Percentiles rank a stretch among this genome's conserved stretches.
Evolutionary conservation across 2,888 invertebrate genomes (phyloP).

Genomic region (Drosophila merina): DNA sequence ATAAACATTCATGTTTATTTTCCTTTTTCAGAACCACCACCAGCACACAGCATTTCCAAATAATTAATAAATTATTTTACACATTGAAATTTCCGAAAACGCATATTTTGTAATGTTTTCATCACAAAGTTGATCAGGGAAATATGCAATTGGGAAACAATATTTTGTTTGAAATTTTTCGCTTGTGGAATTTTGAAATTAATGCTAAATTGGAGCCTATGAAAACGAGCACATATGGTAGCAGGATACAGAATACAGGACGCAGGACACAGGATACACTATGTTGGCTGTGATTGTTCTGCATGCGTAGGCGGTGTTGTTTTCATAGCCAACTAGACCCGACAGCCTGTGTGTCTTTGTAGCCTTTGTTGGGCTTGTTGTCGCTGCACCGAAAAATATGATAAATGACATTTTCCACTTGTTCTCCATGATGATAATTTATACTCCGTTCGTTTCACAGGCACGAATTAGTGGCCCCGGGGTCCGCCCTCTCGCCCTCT

Average conservation of each 20-base stretch:
- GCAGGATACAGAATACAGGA: not conserved
- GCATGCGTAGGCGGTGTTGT: conserved; percentile 34
- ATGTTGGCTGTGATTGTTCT: conserved; percentile 25
- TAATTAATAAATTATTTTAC: not conserved
- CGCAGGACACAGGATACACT: conserved; percentile 11
- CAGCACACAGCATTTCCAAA: not conserved
- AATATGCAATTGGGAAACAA: not conserved
- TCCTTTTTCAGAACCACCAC: not conserved
- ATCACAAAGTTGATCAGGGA: not conserved
- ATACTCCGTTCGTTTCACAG: conserved; percentile 69
- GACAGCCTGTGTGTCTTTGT: conserved; percentile 17
- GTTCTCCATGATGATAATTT: conserved; percentile 79
- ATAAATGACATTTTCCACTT: conserved; percentile 80
- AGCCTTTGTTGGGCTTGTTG: conserved; percentile 35
- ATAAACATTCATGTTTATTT: not conserved
- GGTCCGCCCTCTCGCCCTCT: conserved; percentile 10
- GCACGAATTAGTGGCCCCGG: conserved; percentile 68
- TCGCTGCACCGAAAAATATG: conserved; percentile 68
- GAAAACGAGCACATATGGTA: conserved; percentile 16
- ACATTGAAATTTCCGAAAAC: not conserved
- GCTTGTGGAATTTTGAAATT: conserved; percentile 21
- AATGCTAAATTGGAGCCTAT: conserved; percentile 33
- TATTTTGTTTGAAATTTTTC: not conserved
- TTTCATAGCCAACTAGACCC: conserved; percentile 41
- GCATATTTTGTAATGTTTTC: not conserved